Evolutionary conservation across 2,797 vertebrate species (phyloP), one percentile per base, ranked within the genome.

Genomic region (Amblyopsis hoosieri): DNA sequence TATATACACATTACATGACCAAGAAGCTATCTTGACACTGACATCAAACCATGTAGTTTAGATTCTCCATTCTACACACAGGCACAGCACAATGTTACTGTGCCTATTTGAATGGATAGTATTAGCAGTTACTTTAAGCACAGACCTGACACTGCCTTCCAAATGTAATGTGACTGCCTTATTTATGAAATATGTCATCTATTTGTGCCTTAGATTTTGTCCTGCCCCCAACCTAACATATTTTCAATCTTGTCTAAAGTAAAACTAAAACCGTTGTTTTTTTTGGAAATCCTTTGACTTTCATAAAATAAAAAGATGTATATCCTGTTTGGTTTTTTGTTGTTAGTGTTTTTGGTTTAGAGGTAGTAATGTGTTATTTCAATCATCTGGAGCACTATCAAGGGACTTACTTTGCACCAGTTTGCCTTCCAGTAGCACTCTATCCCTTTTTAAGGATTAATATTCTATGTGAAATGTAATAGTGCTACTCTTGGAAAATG

Each of bases 141-240:
- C 13, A 17, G 64, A 60, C 50, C 12, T 45, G 56, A 66, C 14
- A 0, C 17, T 48, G 42, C 19, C 19, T 31, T 47, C 15, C 0
- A 60, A 62, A 47, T 48, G 1, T 50, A 66, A 65, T 45, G 12
- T 58, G 10, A 29, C 23, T 29, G 23, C 8, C 14, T 46, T 50
- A 14, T 65, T 50, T 52, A 51, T 46, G 1, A 54, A 5, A 1
- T 23, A 45, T 19, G 2, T 42, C 7, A 9, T 62, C 17, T 9
- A n/a, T 45, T 54, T 4, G 19, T 19, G 19, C 19, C 19, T 57
- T 10, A 3, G 5, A 0, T 75, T 54, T 62, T 59, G 0, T 5
- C 12, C 45, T 11, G 46, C 3, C 14, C 62, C 17, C 52, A 33
- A 55, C 67, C 12, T 13, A 45, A 45, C 15, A 9, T 2, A 60